Percentiles rank a stretch among this genome's conserved stretches.
Evolutionary conservation across 2,797 vertebrate genomes (phyloP).

Genomic region (Kryptopterus vitreolus): DNA sequence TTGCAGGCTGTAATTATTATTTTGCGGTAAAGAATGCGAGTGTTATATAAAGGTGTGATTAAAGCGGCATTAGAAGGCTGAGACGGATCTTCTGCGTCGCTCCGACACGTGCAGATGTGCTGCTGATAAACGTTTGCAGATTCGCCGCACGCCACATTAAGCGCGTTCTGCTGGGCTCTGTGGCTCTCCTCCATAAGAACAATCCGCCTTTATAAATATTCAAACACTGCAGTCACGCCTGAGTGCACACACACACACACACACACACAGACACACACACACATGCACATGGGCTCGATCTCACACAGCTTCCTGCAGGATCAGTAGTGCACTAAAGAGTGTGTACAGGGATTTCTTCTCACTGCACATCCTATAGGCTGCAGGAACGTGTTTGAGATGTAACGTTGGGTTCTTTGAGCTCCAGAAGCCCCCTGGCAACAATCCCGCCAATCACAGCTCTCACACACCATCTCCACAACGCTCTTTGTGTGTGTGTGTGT

Average conservation of each 20-base stretch:
- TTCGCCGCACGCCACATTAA: not conserved
- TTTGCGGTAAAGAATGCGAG: not conserved
- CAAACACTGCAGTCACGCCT: constrained; percentile 81
- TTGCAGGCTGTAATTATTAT: not conserved
- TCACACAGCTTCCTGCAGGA: not conserved
- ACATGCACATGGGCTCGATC: not conserved
- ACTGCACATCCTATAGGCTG: constrained; percentile 50
- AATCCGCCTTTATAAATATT: constrained; percentile 79
- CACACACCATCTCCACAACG: not conserved
- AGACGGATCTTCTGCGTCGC: not conserved
- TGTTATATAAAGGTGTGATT: constrained; percentile 16
- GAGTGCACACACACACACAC: constrained; percentile 74
- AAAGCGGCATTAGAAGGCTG: constrained; percentile 7
- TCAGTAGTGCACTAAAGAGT: not conserved
- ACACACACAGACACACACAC: constrained; percentile 40
- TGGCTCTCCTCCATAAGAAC: constrained; percentile 63
- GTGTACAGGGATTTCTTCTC: not conserved
- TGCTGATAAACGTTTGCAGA: not conserved
- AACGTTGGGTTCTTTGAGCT: not conserved
- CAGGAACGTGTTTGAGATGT: not conserved
- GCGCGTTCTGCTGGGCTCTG: not conserved
- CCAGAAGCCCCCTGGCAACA: constrained; percentile 77
- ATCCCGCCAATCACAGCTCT: constrained; percentile 67
- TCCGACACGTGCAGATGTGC: not conserved
- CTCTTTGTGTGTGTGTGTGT: not conserved